Percentiles rank a stretch among this genome's conserved stretches.
These are phyloP conservation scores for Drosophila aff. DNA, from an alignment of 1,140 invertebrate genomes.

Conservation along the genomic window DNA sequence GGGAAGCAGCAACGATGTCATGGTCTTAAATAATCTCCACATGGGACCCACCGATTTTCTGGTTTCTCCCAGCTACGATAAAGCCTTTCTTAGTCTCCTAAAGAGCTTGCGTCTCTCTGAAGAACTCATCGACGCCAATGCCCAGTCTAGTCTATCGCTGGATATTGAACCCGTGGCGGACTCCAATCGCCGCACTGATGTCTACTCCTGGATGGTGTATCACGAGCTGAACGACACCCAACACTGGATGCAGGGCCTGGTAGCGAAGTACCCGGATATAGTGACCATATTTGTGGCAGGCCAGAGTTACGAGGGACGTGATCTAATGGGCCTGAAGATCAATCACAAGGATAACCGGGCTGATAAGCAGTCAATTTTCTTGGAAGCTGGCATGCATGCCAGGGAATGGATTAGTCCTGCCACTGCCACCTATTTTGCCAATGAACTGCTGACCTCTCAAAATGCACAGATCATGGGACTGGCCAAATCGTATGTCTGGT, in stretches of 20 bases:
- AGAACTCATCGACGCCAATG: slow-evolving; percentile 70
- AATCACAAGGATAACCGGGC: slow-evolving; percentile 49
- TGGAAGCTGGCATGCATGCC: slow-evolving; percentile 89
- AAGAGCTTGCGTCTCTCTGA: slow-evolving; percentile 10
- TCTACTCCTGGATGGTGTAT: slow-evolving; percentile 84
- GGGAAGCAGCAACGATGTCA: slow-evolving; percentile 20
- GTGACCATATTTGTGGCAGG: slow-evolving; percentile 87
- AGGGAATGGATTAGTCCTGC: slow-evolving; percentile 92
- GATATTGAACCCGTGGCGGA: slow-evolving; percentile 60
- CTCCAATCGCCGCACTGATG: slow-evolving; percentile 40
- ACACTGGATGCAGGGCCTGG: slow-evolving; percentile 84
- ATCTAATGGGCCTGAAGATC: slow-evolving; percentile 88
- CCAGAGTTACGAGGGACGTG: slow-evolving; percentile 86
- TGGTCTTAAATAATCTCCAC: slow-evolving; percentile 51
- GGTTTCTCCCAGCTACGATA: slow-evolving; percentile 51
- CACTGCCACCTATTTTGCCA: slow-evolving; percentile 88
- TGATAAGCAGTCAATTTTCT: slow-evolving; percentile 84
- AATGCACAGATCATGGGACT: slow-evolving; percentile 85
- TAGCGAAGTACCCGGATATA: slow-evolving; percentile 82
- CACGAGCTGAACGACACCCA: slow-evolving; percentile 86
- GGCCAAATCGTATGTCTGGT: slow-evolving; percentile 89
- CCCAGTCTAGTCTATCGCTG: slow-evolving; percentile 80
- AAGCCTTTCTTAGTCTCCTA: slow-evolving; percentile 28
- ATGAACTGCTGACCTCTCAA: slow-evolving; percentile 87
- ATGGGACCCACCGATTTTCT: slow-evolving; percentile 48